phyloP scores from a whole-genome alignment of 1,140 invertebrate species.

The Neocloeon triangulifer region DNA sequence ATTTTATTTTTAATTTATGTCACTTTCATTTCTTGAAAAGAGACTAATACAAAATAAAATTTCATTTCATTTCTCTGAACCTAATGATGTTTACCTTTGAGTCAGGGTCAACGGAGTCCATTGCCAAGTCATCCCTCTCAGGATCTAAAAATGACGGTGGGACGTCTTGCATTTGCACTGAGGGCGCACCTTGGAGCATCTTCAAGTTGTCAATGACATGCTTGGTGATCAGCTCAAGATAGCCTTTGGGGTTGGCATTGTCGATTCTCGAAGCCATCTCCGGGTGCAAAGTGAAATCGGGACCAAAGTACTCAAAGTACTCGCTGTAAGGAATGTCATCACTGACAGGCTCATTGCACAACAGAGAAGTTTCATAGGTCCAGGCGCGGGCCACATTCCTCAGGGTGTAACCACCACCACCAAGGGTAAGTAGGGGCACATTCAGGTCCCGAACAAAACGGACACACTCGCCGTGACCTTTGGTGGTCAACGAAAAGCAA shows the following conservation, averaged over 20 bases:
- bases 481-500: conserved; percentile 70
- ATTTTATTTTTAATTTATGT: no score
- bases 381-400: conserved; percentile 95
- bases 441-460: conserved; percentile 88
- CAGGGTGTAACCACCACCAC: conserved; percentile 92
- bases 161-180: conserved; percentile 82
- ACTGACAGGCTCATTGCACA: conserved; percentile 74
- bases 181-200: conserved; percentile 71
- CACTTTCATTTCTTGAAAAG: no score
- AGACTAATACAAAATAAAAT: no score
- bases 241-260: conserved; percentile 82
- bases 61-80: no score
- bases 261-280: conserved; percentile 65
- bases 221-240: conserved; percentile 66
- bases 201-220: conserved; percentile 71
- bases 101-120: conserved; percentile 51
- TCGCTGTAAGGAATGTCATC: conserved; percentile 85
- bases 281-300: conserved; percentile 82
- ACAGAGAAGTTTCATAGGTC: conserved; percentile 94
- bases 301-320: conserved; percentile 88
- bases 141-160: conserved; percentile 30
- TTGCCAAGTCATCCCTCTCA: conserved; percentile 22
- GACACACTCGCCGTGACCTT: conserved; percentile 90
- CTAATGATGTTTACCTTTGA: conserved; percentile 53
- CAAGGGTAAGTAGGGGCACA: conserved; percentile 82